These are phyloP conservation scores for Passerina amoena DNA, from an alignment of 2,113 vertebrate genomes.

Conservation along the genomic window DNA sequence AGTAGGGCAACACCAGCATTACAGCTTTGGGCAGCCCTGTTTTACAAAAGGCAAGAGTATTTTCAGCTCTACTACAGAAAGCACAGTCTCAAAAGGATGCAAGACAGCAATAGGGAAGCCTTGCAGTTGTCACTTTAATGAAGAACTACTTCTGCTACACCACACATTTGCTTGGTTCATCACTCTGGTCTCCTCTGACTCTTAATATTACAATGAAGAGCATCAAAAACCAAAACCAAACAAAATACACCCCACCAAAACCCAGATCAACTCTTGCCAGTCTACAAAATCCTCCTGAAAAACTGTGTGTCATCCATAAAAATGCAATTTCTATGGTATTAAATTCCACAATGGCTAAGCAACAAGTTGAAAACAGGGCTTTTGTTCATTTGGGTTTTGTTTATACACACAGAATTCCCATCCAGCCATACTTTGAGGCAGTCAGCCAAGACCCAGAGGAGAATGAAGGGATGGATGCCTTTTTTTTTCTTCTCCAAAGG, in stretches of 20 bases:
- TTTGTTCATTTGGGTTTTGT: not conserved
- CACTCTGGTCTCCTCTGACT: not conserved
- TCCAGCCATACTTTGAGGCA: not conserved
- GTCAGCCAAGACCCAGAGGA: not conserved
- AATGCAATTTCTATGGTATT: not conserved
- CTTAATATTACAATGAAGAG: not conserved
- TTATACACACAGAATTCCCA: not conserved
- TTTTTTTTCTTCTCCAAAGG: not conserved
- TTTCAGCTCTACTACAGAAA: not conserved
- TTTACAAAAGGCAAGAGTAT: not conserved
- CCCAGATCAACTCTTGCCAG: not conserved
- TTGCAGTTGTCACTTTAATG: not conserved
- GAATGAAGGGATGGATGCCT: not conserved
- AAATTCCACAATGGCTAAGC: not conserved
- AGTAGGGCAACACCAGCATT: fast-evolving
- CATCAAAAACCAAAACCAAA: not conserved
- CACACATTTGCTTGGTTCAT: not conserved
- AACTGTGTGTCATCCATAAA: not conserved
- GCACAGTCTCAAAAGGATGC: not conserved
- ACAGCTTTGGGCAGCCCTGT: not conserved
- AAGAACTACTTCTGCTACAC: not conserved
- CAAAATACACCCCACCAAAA: not conserved
- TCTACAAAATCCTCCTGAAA: not conserved
- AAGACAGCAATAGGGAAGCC: not conserved
- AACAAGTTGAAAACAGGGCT: not conserved